Base-by-base conservation (phyloP, 1,140 invertebrate species). In the Apis laboriosa region DNA sequence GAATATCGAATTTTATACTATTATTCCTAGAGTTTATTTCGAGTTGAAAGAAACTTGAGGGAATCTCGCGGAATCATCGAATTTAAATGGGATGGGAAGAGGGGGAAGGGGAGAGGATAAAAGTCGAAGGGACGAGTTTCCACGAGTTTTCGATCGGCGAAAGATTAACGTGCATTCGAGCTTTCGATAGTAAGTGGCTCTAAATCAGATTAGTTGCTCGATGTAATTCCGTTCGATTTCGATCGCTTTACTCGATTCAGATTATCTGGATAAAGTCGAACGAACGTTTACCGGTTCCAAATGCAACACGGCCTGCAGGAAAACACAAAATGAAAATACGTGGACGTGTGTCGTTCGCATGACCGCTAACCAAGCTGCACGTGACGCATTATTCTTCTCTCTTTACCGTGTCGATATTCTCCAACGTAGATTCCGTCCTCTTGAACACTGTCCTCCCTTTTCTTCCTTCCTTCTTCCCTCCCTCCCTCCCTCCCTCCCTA, bases 251-350 rank as follows among this genome's bases (percentile, higher is more conserved):
- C 78, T 74, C 21, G 21, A 74, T 74, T 80, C 70, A 74, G 71
- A 80, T 80, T 80, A 80, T 80, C 70, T 74, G 78, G 64, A 81
- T 81, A 67, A 75, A 67, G 77, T 15, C n/a, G 49, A 63, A 21
- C 56, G 72, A 28, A 28, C 63, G 61, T 76, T 81, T 43, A 68
- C 17, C 61, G n/a, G 34, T 13, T 3, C 15, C 13, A 55, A n/a
- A 17, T 8, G 34, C 7, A 9, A 21, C 21, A 7, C 58, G 19
- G 58, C 55, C 15, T 15, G 55, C 13, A 7, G 17, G 19, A 11
- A 58, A 56, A n/a, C 17, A 19, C 19, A 24, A 73, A 58, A 73
- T 56, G 71, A 28, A 60, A 60, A 74, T 43, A 60, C 56, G 56
- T 70, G 0, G 15, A 24, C n/a, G 49, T 71, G n/a, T 53, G 68